A percentile compares a stretch with the other conserved stretches of the same genome.
Conservation (phyloP, 2,888 invertebrate species). For the Caenorhabditis imperialis region DNA sequence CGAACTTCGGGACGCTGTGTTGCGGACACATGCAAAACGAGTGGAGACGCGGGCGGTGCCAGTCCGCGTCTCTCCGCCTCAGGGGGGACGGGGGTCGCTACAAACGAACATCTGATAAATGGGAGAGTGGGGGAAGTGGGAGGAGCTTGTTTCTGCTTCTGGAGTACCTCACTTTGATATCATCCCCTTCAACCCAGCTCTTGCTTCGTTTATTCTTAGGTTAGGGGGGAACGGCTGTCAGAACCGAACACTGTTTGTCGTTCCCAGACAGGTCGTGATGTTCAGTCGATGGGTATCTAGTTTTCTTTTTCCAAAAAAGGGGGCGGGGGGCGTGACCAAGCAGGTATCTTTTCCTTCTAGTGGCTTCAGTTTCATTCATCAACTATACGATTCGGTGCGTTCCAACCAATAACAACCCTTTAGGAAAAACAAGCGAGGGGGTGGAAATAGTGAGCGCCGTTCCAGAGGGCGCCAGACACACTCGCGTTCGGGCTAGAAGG, state of each 20-base stretch:
- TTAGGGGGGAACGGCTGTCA: no score
- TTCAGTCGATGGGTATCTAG: not conserved
- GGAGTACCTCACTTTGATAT: not conserved
- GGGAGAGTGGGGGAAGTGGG: not conserved
- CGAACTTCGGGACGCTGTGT: slow-evolving; percentile 45
- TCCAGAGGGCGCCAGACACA: slow-evolving; percentile 37
- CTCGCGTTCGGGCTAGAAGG: not conserved
- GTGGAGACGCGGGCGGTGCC: slow-evolving; percentile 40
- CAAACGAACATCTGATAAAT: slow-evolving; percentile 49
- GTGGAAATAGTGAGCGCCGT: slow-evolving; percentile 32
- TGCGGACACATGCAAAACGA: slow-evolving; percentile 14
- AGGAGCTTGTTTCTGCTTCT: not conserved
- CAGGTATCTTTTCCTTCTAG: slow-evolving; percentile 14
- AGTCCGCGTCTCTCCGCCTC: slow-evolving; percentile 45
- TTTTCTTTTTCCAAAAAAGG: no score
- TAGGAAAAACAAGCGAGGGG: slow-evolving; percentile 41
- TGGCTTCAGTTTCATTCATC: not conserved
- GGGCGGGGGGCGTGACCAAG: slow-evolving; percentile 1
- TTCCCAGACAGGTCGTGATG: no score
- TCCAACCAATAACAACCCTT: slow-evolving; percentile 28
- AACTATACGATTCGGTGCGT: slow-evolving; percentile 4
- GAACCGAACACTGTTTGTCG: no score
- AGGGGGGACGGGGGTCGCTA: slow-evolving; percentile 11
- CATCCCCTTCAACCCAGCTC: no score
- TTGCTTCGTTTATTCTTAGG: no score